A percentile compares a stretch with the other conserved stretches of the same genome.
Evolutionary conservation across 2,797 vertebrate genomes (phyloP).

Genomic region (Coranthus polyacanthus): DNA sequence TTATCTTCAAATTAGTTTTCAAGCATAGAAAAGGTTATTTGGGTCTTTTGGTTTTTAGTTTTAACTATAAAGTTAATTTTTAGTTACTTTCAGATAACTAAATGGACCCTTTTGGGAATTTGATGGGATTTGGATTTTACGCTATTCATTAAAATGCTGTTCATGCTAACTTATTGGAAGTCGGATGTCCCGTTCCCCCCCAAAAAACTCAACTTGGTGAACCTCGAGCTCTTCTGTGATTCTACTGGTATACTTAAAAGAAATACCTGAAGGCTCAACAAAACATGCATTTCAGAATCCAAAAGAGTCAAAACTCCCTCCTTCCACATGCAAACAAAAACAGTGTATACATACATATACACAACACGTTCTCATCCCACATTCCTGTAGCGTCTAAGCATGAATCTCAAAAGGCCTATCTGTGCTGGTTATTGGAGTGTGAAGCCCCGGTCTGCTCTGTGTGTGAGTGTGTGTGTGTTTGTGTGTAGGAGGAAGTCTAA

Average conservation of each 20-base stretch:
- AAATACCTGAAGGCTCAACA: background rate
- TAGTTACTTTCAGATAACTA: too few species aligned
- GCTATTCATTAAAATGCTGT: too few species aligned
- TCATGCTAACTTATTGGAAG: too few species aligned
- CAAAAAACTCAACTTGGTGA: background rate
- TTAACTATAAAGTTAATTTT: too few species aligned
- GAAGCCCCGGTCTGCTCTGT: constrained; percentile 65
- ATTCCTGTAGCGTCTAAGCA: constrained; percentile 34
- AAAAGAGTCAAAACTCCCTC: background rate
- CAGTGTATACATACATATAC: background rate
- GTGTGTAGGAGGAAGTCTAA: constrained; percentile 59
- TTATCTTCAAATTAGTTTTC: too few species aligned
- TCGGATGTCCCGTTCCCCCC: too few species aligned
- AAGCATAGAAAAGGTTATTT: too few species aligned
- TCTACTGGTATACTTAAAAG: background rate
- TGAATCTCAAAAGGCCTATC: constrained; percentile 57
- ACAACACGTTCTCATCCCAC: background rate
- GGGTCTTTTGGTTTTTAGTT: too few species aligned
- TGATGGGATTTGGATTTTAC: too few species aligned
- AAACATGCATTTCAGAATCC: background rate
- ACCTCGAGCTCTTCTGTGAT: background rate
- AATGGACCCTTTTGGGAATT: too few species aligned
- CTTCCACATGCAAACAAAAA: background rate
- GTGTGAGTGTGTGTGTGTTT: constrained; percentile 22
- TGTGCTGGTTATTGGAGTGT: constrained; percentile 68